Evolutionary conservation across 2,888 invertebrate genomes (phyloP).

Genomic region (Erebia aethiops): DNA sequence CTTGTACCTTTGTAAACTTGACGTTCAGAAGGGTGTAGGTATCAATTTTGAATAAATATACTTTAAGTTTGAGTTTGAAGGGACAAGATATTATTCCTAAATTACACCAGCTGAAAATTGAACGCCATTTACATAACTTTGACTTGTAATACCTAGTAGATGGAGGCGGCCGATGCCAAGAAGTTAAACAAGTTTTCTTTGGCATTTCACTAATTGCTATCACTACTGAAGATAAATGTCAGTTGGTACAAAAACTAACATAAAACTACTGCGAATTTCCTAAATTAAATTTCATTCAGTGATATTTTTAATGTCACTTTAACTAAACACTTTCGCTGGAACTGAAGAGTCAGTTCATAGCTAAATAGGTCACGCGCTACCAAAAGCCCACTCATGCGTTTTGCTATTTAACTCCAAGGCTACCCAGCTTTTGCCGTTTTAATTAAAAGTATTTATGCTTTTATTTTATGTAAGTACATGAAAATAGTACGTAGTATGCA

Average conservation of each 20-base stretch:
- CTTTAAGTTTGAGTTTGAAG: no score
- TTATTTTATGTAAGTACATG: neutral
- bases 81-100: no score
- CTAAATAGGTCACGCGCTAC: constrained; percentile 4
- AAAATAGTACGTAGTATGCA: neutral
- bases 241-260: neutral
- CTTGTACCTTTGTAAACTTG: no score
- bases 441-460: neutral
- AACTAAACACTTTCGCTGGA: neutral
- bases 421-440: neutral
- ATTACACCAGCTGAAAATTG: no score
- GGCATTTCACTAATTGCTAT: constrained; percentile 5
- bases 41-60: no score
- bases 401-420: neutral
- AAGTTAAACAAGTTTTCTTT: neutral
- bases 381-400: neutral
- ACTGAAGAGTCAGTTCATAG: neutral
- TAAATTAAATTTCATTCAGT: neutral
- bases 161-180: neutral
- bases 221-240: neutral
- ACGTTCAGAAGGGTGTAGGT: no score
- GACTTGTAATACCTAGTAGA: no score
- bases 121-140: no score
- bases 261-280: neutral
- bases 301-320: neutral